Evolutionary conservation across 64 coral and sea anemone species (phyloP), one percentile per base, ranked within the genome.

Genomic region (Dendrophyllia cribrosa): DNA sequence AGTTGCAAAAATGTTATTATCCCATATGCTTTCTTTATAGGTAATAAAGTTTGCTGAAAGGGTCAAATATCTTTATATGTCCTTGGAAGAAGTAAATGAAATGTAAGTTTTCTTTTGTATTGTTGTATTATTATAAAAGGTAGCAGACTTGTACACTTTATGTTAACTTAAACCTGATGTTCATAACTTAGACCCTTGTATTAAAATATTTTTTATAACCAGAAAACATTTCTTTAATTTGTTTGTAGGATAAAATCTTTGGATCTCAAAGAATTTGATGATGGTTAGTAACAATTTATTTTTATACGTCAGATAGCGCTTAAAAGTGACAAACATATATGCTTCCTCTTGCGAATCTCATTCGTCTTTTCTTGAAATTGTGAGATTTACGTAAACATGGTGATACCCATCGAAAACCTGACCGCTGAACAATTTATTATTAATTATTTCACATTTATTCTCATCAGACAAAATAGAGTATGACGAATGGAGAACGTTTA

Each of bases 201-300:
- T 34, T 34, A 34, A 34, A 34, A 34, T 34, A 34, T 34, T 34
- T 34, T 34, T 34, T 34, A 58, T 50, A 23, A 45, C 9, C n/a
- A 49, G 13, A 12, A 76, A 60, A 15, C 66, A 5, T 23, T 21
- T 74, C 12, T 51, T 65, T 86, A 52, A 16, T 52, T 69, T 85
- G 8, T 21, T 25, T 47, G 7, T 12, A 96, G 95, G 95, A 96
- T 96, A 64, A 19, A 88, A 72, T 58, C 60, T 20, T 68, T 96
- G 46, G 86, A 96, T 3, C 59, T 96, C 16, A 93, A 96, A 76
- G 95, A 96, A 89, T 67, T 96, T 62, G 78, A 93, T 14, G 90
- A 96, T n/a, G 95, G 91, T 93, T 62, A 72, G 89, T 75, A 51
- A 19, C 61, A 9, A 6, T 20, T 7, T 4, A 17, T 46, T 44